Evolutionary conservation across 2,113 vertebrate species (phyloP).

Genomic region (Uria aalge): DNA sequence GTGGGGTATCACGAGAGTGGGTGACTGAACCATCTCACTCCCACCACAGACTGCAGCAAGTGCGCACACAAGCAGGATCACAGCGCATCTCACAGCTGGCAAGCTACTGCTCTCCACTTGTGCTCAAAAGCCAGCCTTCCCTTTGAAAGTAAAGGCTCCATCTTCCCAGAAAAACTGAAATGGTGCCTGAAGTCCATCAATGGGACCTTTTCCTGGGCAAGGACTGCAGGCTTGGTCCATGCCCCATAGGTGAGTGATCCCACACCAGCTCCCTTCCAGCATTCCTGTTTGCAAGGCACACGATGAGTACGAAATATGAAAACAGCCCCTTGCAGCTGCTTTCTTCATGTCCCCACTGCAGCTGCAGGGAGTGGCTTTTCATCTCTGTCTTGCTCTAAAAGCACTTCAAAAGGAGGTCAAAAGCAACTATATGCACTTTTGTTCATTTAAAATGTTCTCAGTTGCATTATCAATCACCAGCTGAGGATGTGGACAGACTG

Average conservation of each 20-base stretch:
- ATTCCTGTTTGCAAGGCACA: conserved; percentile 5
- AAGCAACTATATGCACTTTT: conserved; percentile 43
- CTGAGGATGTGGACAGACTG: background rate
- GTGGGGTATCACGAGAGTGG: too few relatives aligned
- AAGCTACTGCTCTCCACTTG: background rate
- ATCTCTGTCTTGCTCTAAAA: conserved; percentile 65
- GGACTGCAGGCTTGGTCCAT: background rate
- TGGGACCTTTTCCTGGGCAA: background rate
- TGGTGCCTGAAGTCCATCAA: background rate
- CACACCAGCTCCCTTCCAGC: background rate
- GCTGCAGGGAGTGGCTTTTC: conserved; percentile 65
- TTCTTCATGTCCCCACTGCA: conserved; percentile 40
- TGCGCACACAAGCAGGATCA: background rate
- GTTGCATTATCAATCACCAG: conserved; percentile 49
- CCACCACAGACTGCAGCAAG: background rate
- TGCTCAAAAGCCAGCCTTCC: background rate
- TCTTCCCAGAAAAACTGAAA: background rate
- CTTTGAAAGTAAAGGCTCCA: background rate
- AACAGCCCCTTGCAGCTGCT: conserved; percentile 68
- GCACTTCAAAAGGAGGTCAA: conserved; percentile 67
- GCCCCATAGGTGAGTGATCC: background rate
- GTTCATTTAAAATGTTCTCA: conserved; percentile 62
- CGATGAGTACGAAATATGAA: background rate
- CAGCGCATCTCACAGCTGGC: background rate
- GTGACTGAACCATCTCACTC: background rate